Evolutionary conservation across 2,888 invertebrate genomes (phyloP), one percentile per base, ranked within the genome.

Genomic region (Epirrhoe alternata): DNA sequence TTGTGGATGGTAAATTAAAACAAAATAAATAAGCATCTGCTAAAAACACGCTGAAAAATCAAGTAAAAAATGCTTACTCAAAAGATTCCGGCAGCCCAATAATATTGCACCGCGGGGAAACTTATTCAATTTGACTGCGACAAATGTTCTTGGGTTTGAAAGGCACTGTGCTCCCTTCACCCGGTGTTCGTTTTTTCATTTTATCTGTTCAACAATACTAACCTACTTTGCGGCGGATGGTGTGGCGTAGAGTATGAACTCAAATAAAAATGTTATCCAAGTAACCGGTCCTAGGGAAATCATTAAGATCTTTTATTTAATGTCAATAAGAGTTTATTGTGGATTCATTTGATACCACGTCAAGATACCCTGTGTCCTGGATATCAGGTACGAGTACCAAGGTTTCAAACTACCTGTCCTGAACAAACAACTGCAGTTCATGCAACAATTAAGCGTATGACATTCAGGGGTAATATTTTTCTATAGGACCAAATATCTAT

Each of bases 101-200:
- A 88, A 87, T 87, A 88, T 86, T 84, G 87, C 86, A 80, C 83
- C 81, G 82, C 79, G 76, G 84, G 83, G 80, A 86, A 87, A 88
- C 88, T 92, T 90, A 92, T 90, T 91, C 89, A 89, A 92, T 90
- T 89, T 90, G 84, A 84, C 86, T 84, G 84, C 82, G 78, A 82
- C 89, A 88, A 89, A 87, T 87, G 87, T 87, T 89, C 86, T 84
- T 83, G 77, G 81, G 77, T 86, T 85, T 87, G 86, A 86, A 87
- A 88, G 80, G 83, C 86, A 86, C 86, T 88, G 87, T 89, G 78
- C 82, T 81, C 55, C 72, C 74, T 80, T 84, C 84, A 85, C 84
- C 81, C 78, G 71, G 67, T 78, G 79, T 83, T 84, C 75, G 78
- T 83, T 83, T 86, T 85, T 83, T 84, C 81, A 83, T 86, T 86